Evolutionary conservation across 1,140 invertebrate genomes (phyloP).

Genomic region (Harlomillsia oculata): DNA sequence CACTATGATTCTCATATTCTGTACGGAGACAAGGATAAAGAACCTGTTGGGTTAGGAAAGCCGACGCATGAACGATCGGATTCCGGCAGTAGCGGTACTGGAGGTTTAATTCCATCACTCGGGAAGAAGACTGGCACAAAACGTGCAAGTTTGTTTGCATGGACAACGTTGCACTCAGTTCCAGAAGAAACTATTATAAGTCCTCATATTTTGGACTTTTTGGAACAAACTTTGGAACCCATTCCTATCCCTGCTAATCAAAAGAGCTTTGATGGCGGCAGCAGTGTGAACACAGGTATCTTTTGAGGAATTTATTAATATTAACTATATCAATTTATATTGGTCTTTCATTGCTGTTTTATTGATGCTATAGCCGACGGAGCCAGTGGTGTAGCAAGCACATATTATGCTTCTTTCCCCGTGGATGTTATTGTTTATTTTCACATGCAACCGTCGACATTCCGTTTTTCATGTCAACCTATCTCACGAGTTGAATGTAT

Average conservation of each 20-base stretch:
- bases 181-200: slow-evolving; percentile 92
- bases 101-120: background rate
- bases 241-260: slow-evolving; percentile 54
- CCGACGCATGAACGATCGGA: slow-evolving; percentile 28
- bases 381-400: slow-evolving; percentile 32
- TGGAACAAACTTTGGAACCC: slow-evolving; percentile 88
- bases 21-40: slow-evolving; percentile 46
- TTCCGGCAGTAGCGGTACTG: slow-evolving; percentile 26
- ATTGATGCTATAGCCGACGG: slow-evolving; percentile 6
- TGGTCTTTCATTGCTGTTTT: background rate
- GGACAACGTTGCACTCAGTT: slow-evolving; percentile 90
- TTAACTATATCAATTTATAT: too few relatives aligned
- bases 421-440: slow-evolving; percentile 98
- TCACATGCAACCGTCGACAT: slow-evolving; percentile 92
- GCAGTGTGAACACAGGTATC: slow-evolving; percentile 14
- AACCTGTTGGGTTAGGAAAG: background rate
- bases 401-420: slow-evolving; percentile 77
- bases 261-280: slow-evolving; percentile 24
- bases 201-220: slow-evolving; percentile 85
- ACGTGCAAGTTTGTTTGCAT: slow-evolving; percentile 86
- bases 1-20: slow-evolving; percentile 79
- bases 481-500: slow-evolving; percentile 93
- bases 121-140: slow-evolving; percentile 52
- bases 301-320: too few relatives aligned
- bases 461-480: slow-evolving; percentile 89